Percentiles rank a stretch among this genome's conserved stretches.
phyloP scores from a whole-genome alignment of 2,888 invertebrate species.

The Leptothorax acervorum region DNA sequence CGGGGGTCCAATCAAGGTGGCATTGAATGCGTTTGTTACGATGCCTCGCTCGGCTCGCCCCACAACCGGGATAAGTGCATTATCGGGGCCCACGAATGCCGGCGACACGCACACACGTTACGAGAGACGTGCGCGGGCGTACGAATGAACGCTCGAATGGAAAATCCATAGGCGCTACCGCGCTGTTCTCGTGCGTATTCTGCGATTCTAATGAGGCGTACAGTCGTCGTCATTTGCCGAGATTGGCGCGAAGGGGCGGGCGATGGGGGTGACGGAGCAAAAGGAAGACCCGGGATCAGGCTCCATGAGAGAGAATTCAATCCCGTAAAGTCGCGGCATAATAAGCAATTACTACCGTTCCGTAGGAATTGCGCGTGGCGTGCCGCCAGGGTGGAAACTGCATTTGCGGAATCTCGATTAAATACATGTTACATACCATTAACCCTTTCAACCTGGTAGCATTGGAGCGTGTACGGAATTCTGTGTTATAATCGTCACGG shows the following conservation, averaged over 20 bases:
- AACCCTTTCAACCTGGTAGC: slow-evolving; percentile 46
- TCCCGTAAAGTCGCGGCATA: slow-evolving; percentile 44
- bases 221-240: slow-evolving; percentile 59
- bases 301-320: slow-evolving; percentile 43
- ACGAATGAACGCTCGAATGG: slow-evolving; percentile 58
- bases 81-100: slow-evolving; percentile 68
- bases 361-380: slow-evolving; percentile 44
- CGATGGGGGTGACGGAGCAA: slow-evolving; percentile 32
- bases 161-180: slow-evolving; percentile 54
- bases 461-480: slow-evolving; percentile 20
- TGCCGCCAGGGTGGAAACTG: slow-evolving; percentile 41
- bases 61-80: slow-evolving; percentile 72
- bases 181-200: slow-evolving; percentile 51
- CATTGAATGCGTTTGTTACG: slow-evolving; percentile 82
- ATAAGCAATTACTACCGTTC: slow-evolving; percentile 50
- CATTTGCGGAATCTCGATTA: slow-evolving; percentile 54
- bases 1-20: slow-evolving; percentile 81
- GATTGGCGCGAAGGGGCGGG: slow-evolving; percentile 51
- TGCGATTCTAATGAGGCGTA: slow-evolving; percentile 63
- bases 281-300: slow-evolving; percentile 39
- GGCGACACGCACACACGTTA: slow-evolving; percentile 48
- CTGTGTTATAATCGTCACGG: slow-evolving; percentile 24
- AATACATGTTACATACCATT: slow-evolving; percentile 54
- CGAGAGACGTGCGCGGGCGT: slow-evolving; percentile 46
- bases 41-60: slow-evolving; percentile 58